Evolutionary conservation across 2,797 vertebrate genomes (phyloP), one percentile per base, ranked within the genome.

Genomic region (Pantherophis alleghaniensis): DNA sequence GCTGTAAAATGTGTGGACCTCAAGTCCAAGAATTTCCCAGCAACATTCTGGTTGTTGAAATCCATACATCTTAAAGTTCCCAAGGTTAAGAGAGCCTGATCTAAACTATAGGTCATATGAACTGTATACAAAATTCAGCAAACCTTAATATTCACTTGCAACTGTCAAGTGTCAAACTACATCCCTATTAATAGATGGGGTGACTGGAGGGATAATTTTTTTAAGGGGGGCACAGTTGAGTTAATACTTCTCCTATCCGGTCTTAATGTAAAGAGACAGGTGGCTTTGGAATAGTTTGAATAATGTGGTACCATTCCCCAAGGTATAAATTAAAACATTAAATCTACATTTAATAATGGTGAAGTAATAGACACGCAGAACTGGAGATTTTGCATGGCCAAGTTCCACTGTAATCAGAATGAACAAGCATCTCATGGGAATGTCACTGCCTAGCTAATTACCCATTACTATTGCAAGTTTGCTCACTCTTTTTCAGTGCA

Each of bases 271-370:
- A 91, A 93, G 90, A 93, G 93, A 88, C 90, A 93, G 93, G 90
- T 91, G 93, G 90, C 90, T 93, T 91, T 59, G 89, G 90, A 53
- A 91, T 47, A 59, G 93, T 89, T 90, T 59, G 69, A 93, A 93
- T 91, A 91, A 91, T 91, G 57, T 91, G 90, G 87, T 55, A 63
- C 87, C 69, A 89, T 86, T 93, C 93, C 93, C 93, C 57, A 88
- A 93, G 93, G 93, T 91, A 91, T 93, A 93, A 93, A 93, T 93
- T 93, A 93, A 93, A 93, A 91, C 51, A 56, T 87, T 90, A 91
- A 91, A 93, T 93, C 93, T 93, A 91, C 87, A 91, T 93, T 91
- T 88, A 93, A 93, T 93, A 91, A 89, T 79, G 26, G 93, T 63
- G 90, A 93, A 93, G 93, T 93, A 91, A 91, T 91, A 93, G 87